phyloP scores from a whole-genome alignment of 2,113 vertebrate genomes.

The Catagonus wagneri region DNA sequence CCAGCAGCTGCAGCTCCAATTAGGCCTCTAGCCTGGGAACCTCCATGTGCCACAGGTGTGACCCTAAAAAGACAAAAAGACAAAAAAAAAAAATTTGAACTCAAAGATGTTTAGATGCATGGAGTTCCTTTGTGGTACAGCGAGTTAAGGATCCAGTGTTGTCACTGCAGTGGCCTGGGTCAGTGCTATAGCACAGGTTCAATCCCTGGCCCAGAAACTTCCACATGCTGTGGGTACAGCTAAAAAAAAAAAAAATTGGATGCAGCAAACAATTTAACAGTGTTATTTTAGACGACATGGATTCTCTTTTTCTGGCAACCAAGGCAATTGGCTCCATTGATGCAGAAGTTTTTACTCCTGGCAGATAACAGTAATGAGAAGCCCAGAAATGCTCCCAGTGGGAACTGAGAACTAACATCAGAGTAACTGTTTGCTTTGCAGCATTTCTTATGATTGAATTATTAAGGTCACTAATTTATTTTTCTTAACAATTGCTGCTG shows the following conservation, averaged over 20 bases:
- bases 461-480: slow-evolving; percentile 45
- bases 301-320: slow-evolving; percentile 57
- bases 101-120: too few relatives aligned
- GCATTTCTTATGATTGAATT: slow-evolving; percentile 47
- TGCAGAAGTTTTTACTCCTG: not conserved
- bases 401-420: slow-evolving; percentile 64
- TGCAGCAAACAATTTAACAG: not conserved
- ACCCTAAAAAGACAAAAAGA: too few relatives aligned
- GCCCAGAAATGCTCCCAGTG: slow-evolving; percentile 63
- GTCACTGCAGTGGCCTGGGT: too few relatives aligned
- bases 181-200: too few relatives aligned
- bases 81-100: too few relatives aligned
- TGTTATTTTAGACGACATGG: slow-evolving; percentile 64
- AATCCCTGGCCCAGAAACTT: too few relatives aligned
- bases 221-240: too few relatives aligned
- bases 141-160: too few relatives aligned
- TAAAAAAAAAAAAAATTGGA: not conserved
- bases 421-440: slow-evolving; percentile 57
- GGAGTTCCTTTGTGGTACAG: too few relatives aligned
- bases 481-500: slow-evolving; percentile 28
- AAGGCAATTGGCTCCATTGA: slow-evolving; percentile 44
- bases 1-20: too few relatives aligned
- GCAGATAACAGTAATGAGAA: slow-evolving; percentile 69
- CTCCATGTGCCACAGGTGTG: too few relatives aligned
- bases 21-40: too few relatives aligned